These are phyloP conservation scores for Mylabris phalerata DNA, from an alignment of 1,140 invertebrate species.

Conservation along the genomic window DNA sequence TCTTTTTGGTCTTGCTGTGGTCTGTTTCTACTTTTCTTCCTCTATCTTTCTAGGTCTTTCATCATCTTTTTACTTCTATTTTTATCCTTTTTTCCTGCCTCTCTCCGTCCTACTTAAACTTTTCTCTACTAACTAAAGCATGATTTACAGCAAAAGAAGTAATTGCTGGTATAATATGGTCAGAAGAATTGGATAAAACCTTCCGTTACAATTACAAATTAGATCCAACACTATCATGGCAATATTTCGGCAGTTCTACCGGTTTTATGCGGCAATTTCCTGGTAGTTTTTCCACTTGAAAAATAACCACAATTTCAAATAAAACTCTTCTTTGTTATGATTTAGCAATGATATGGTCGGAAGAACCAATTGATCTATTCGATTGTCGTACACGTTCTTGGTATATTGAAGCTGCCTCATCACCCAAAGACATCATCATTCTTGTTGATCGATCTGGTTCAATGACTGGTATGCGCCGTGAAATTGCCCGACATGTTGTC, in stretches of 20 bases:
- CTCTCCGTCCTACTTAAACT: no score
- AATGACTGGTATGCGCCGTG: slow-evolving; percentile 81
- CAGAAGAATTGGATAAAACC: slow-evolving; percentile 76
- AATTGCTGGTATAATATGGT: slow-evolving; percentile 69
- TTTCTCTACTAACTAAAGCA: no score
- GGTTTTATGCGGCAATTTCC: slow-evolving; percentile 95
- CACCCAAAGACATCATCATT: slow-evolving; percentile 86
- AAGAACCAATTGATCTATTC: slow-evolving; percentile 59
- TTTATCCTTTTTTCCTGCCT: no score
- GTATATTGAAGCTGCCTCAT: slow-evolving; percentile 89
- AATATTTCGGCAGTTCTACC: slow-evolving; percentile 93
- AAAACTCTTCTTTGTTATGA: slow-evolving; percentile 6
- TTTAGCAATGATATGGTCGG: slow-evolving; percentile 39
- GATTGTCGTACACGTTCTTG: slow-evolving; percentile 76
- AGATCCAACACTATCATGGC: slow-evolving; percentile 88
- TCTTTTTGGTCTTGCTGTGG: no score
- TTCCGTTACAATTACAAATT: slow-evolving; percentile 83
- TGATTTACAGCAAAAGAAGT: slow-evolving; percentile 53
- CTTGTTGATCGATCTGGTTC: slow-evolving; percentile 85
- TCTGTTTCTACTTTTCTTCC: no score
- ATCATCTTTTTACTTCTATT: no score
- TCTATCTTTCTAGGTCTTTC: no score
- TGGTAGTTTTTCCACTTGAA: slow-evolving; percentile 43
- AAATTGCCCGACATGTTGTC: slow-evolving; percentile 82
- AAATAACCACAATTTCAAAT: not conserved